Evolutionary conservation across 2,888 invertebrate species (phyloP).

Genomic region (Aphodius sticticus): DNA sequence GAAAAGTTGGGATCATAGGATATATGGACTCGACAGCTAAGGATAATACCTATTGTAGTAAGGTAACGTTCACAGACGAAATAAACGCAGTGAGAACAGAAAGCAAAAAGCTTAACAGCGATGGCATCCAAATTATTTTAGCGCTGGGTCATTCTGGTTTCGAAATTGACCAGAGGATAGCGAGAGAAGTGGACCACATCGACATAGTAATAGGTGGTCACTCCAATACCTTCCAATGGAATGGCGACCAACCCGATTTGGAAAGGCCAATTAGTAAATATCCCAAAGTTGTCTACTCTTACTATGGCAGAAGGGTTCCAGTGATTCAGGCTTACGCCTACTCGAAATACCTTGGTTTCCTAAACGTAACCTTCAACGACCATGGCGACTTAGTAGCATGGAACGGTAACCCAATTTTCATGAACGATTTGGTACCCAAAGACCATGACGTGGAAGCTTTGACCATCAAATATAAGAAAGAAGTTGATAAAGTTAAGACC

Average conservation of each 20-base stretch:
- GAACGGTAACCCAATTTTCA: slow-evolving; percentile 78
- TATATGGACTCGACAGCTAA: not conserved
- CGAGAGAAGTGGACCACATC: slow-evolving; percentile 75
- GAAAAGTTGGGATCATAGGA: not conserved
- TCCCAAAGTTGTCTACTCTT: slow-evolving; percentile 76
- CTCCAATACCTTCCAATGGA: slow-evolving; percentile 86
- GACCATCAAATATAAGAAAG: slow-evolving; percentile 52
- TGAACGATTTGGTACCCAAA: slow-evolving; percentile 71
- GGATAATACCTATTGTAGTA: not conserved
- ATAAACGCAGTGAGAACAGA: slow-evolving; percentile 16
- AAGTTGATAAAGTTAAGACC: not conserved
- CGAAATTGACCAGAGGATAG: slow-evolving; percentile 78
- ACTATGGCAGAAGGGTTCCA: slow-evolving; percentile 74
- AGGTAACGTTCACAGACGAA: slow-evolving; percentile 28
- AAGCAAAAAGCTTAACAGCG: slow-evolving; percentile 53
- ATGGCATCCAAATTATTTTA: slow-evolving; percentile 80
- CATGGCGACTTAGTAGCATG: slow-evolving; percentile 73
- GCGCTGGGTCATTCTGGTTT: slow-evolving; percentile 91
- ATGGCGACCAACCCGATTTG: slow-evolving; percentile 71
- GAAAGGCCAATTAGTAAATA: slow-evolving; percentile 80
- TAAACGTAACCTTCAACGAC: slow-evolving; percentile 74
- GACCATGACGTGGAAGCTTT: slow-evolving; percentile 67
- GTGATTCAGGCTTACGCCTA: slow-evolving; percentile 91
- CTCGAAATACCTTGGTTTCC: slow-evolving; percentile 87
- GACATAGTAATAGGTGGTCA: slow-evolving; percentile 93